Conservation (phyloP, 2,113 vertebrate genomes). For the Nycticebus coucang region DNA sequence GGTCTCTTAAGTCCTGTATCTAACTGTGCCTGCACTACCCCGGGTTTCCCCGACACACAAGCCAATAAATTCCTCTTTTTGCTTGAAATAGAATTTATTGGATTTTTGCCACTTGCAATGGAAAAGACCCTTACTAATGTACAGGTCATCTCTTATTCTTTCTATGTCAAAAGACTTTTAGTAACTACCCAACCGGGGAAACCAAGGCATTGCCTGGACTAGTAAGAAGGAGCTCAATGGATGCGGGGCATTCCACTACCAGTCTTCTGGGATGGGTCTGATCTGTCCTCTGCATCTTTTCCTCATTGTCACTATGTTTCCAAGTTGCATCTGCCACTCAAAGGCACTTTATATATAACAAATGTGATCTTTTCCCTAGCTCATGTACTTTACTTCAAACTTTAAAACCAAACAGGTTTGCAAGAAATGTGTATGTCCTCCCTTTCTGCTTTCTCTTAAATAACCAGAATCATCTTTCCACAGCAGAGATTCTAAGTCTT, state of each 20-base stretch:
- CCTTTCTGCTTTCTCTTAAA: not conserved
- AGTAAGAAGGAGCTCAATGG: not conserved
- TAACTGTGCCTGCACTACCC: not conserved
- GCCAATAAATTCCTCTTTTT: not conserved
- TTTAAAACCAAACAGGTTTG: not conserved
- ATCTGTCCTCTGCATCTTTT: not conserved
- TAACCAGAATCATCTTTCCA: not conserved
- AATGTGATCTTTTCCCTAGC: not conserved
- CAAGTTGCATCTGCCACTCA: not conserved
- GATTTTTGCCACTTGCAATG: not conserved
- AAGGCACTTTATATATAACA: not conserved
- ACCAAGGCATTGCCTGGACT: not conserved
- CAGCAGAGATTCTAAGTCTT: not conserved
- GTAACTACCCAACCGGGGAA: not conserved
- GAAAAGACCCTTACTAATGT: not conserved
- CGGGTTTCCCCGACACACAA: not conserved
- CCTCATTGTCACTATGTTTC: not conserved
- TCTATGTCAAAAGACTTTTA: not conserved
- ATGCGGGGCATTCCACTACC: not conserved
- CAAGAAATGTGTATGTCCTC: not conserved
- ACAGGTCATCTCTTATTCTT: not conserved
- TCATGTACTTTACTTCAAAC: not conserved
- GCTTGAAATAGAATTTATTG: not conserved
- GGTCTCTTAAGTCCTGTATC: not conserved
- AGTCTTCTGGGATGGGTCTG: not conserved